Conservation (phyloP, 2,797 vertebrate species). For the Centropyge bicolor region DNA sequence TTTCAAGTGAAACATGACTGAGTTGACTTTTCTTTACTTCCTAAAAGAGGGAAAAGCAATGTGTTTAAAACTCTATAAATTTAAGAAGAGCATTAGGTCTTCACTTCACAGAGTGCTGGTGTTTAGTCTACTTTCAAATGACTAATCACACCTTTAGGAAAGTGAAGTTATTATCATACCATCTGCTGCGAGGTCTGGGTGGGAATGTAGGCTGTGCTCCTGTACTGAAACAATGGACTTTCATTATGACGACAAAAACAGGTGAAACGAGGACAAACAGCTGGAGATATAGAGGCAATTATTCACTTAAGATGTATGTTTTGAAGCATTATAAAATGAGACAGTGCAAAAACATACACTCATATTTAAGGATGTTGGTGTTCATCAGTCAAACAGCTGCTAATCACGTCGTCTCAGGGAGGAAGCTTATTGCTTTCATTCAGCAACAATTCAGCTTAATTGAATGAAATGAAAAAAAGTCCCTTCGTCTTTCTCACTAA, state of each 20-base stretch:
- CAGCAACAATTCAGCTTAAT: not conserved
- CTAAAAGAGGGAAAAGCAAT: slow-evolving; percentile 5
- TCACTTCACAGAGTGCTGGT: slow-evolving; percentile 11
- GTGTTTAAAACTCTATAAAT: slow-evolving; percentile 42
- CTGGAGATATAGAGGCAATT: not conserved
- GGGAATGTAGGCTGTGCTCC: not conserved
- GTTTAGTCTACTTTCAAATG: slow-evolving; percentile 53
- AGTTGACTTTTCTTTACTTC: slow-evolving; percentile 21
- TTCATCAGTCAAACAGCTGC: not conserved
- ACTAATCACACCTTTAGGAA: slow-evolving; percentile 34
- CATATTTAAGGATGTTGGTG: not conserved
- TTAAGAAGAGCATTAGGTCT: slow-evolving; percentile 16
- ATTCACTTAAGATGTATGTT: not conserved
- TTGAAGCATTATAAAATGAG: slow-evolving; percentile 1
- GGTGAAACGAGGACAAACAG: not conserved
- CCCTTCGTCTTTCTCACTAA: not conserved
- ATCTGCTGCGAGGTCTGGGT: slow-evolving; percentile 27
- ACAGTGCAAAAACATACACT: not conserved
- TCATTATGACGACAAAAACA: not conserved
- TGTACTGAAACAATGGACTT: slow-evolving; percentile 12
- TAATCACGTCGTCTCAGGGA: not conserved
- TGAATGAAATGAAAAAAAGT: not conserved
- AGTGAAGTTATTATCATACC: slow-evolving; percentile 30
- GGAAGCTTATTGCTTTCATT: slow-evolving; percentile 2
- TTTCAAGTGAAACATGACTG: slow-evolving; percentile 5